Percentiles rank a stretch among this genome's conserved stretches.
Conservation (phyloP, 2,113 vertebrate species). For the Toxotes jaculatrix region DNA sequence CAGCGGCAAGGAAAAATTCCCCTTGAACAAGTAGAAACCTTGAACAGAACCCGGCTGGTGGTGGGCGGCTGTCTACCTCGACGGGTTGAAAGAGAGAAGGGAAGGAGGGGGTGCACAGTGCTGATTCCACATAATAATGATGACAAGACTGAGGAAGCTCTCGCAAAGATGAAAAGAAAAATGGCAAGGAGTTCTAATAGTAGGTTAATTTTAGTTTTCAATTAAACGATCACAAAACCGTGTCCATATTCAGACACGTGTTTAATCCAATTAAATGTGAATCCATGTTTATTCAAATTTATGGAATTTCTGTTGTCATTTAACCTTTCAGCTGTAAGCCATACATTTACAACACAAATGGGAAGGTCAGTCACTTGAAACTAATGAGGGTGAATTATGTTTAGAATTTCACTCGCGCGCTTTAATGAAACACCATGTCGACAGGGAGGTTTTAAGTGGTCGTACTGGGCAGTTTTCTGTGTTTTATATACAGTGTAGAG, state of each 20-base stretch:
- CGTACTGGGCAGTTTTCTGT: background rate
- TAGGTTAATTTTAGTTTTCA: background rate
- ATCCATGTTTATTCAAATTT: background rate
- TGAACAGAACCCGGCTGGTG: too few species aligned
- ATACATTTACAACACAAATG: background rate
- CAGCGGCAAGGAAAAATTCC: too few species aligned
- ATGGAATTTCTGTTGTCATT: background rate
- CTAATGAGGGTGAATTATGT: background rate
- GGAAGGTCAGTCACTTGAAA: background rate
- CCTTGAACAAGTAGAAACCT: too few species aligned
- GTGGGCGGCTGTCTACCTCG: too few species aligned
- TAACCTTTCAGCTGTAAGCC: background rate
- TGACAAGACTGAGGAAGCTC: background rate
- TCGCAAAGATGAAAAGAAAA: background rate
- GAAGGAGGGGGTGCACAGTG: too few species aligned
- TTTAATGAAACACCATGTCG: background rate
- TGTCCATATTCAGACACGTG: background rate
- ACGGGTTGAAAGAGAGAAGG: too few species aligned
- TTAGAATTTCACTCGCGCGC: too few species aligned
- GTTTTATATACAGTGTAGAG: background rate
- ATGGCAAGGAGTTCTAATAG: background rate
- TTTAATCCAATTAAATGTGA: constrained; percentile 5
- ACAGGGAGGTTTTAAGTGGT: background rate
- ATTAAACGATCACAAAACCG: constrained; percentile 10
- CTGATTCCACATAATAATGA: too few species aligned